Evolutionary conservation across 30 jellyfish, hydroid and myxozoan species (phyloP).

Genomic region (Catostylus mosaicus): DNA sequence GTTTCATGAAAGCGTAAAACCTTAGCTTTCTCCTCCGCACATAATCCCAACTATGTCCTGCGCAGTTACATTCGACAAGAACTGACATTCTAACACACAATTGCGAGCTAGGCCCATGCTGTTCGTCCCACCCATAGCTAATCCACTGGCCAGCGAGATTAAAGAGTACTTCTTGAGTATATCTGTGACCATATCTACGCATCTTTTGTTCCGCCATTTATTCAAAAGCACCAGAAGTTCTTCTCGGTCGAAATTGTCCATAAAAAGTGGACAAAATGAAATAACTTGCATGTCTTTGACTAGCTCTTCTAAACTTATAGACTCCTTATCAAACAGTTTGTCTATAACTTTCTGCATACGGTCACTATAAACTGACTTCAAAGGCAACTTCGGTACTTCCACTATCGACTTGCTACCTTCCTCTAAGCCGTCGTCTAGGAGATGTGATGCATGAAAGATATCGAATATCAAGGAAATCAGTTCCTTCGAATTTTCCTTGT

Average conservation of each 20-base stretch:
- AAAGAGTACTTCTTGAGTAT: slow-evolving; percentile 77
- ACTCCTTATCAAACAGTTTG: slow-evolving; percentile 27
- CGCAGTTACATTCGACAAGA: slow-evolving; percentile 62
- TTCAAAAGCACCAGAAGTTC: slow-evolving; percentile 44
- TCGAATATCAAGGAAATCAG: slow-evolving; percentile 61
- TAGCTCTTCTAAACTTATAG: slow-evolving; percentile 32
- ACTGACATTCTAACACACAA: slow-evolving; percentile 80
- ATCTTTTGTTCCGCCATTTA: slow-evolving; percentile 93
- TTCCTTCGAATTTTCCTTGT: not conserved
- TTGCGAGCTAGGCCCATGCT: slow-evolving; percentile 77
- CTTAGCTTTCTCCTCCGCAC: not conserved
- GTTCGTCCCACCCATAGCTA: slow-evolving; percentile 54
- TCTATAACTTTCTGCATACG: slow-evolving; percentile 71
- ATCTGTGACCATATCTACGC: slow-evolving; percentile 93
- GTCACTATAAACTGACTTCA: slow-evolving; percentile 74
- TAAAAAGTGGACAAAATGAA: slow-evolving; percentile 83
- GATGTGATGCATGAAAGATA: slow-evolving; percentile 74
- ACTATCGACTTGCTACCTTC: slow-evolving; percentile 14
- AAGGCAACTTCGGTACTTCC: slow-evolving; percentile 66
- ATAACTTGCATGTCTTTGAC: slow-evolving; percentile 69
- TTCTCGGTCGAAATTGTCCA: slow-evolving; percentile 42
- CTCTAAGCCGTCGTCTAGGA: slow-evolving; percentile 29
- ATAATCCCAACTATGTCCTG: slow-evolving; percentile 52
- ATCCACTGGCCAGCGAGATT: slow-evolving; percentile 65
- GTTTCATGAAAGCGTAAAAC: not conserved